These are phyloP conservation scores for Antigone vipio DNA, from an alignment of 2,113 vertebrate genomes.

Conservation along the genomic window DNA sequence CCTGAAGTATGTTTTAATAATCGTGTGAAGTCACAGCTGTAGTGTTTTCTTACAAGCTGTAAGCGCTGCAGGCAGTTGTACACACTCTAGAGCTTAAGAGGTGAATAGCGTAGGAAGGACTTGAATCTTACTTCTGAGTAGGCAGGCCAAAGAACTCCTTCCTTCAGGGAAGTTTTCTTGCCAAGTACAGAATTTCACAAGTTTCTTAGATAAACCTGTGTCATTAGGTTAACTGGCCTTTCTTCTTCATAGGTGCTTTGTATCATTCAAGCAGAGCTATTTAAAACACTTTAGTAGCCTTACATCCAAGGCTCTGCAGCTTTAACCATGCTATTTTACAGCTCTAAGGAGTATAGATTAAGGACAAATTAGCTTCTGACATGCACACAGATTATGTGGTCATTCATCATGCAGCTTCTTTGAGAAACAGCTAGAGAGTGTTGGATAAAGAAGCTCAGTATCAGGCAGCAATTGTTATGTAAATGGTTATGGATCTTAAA, in stretches of 20 bases:
- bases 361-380: neutral
- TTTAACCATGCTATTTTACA: neutral
- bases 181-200: neutral
- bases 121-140: neutral
- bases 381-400: neutral
- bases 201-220: neutral
- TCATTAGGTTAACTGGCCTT: neutral
- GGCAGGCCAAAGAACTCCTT: neutral
- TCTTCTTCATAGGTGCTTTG: neutral
- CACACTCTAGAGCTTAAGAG: neutral
- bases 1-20: neutral
- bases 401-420: neutral
- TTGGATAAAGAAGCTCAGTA: neutral
- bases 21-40: neutral
- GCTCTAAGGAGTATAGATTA: neutral
- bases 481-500: neutral
- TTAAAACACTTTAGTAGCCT: neutral
- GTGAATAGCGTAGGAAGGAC: neutral
- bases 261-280: neutral
- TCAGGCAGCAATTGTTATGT: neutral
- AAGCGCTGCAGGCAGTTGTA: neutral
- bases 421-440: neutral
- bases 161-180: neutral
- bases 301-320: neutral
- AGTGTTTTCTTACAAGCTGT: neutral